Evolutionary conservation across 1,140 invertebrate genomes (phyloP).

Genomic region (Berghia stephanieae): DNA sequence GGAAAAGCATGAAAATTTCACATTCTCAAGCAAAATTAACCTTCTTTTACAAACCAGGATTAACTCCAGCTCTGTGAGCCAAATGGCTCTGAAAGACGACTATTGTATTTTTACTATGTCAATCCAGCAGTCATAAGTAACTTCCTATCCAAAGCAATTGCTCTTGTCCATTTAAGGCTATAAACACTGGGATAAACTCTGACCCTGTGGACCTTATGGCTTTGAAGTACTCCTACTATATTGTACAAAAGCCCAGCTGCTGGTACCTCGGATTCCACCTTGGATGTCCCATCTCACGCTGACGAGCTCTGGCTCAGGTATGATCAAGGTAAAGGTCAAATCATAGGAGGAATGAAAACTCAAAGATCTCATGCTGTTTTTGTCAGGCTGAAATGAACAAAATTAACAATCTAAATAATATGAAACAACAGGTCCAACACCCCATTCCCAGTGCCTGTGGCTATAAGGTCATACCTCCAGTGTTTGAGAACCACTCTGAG

Average conservation of each 20-base stretch:
- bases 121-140: neutral
- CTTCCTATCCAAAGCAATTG: neutral
- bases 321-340: constrained; percentile 79
- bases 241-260: neutral
- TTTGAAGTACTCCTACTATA: neutral
- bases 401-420: neutral
- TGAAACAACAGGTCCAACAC: neutral
- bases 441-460: no score
- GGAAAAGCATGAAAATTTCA: neutral
- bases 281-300: constrained; percentile 77
- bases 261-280: constrained; percentile 71
- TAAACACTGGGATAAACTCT: neutral
- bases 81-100: no score
- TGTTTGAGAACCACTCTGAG: no score
- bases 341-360: constrained; percentile 73
- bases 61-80: no score
- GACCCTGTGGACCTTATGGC: neutral
- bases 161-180: neutral
- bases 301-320: constrained; percentile 78
- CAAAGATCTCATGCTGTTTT: constrained; percentile 62
- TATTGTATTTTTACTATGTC: neutral
- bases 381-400: constrained; percentile 54
- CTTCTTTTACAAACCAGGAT: neutral
- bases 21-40: neutral
- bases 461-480: no score